phyloP scores from a whole-genome alignment of 2,888 invertebrate genomes.

The Rhogogaster chlorosoma region DNA sequence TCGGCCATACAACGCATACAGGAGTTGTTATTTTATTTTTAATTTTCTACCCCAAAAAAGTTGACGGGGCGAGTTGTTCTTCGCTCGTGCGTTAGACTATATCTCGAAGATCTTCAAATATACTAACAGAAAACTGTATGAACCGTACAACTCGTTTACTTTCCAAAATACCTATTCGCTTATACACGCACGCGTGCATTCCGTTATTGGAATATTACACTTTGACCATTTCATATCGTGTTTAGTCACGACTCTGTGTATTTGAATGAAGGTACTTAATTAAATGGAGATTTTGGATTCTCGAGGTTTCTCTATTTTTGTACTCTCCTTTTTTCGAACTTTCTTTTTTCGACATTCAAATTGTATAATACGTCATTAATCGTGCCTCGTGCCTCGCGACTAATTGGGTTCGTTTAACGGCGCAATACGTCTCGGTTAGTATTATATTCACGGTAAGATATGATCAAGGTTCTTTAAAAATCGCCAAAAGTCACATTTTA shows the following conservation, averaged over 20 bases:
- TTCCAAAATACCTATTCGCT: background rate
- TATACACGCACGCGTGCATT: background rate
- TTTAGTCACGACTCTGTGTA: background rate
- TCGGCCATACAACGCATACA: background rate
- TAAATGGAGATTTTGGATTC: background rate
- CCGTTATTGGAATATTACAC: conserved; percentile 11
- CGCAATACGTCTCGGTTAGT: background rate
- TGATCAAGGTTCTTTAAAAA: conserved; percentile 8
- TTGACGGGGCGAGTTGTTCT: background rate
- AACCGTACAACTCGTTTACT: conserved; percentile 30
- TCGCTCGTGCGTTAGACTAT: background rate
- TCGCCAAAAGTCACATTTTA: background rate
- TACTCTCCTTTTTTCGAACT: background rate
- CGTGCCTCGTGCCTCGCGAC: background rate
- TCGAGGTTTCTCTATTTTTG: background rate
- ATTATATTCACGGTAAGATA: background rate
- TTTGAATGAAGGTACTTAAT: background rate
- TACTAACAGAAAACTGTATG: background rate
- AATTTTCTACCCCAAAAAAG: conserved; percentile 26
- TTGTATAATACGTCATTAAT: background rate
- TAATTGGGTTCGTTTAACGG: conserved; percentile 21
- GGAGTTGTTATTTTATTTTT: conserved; percentile 34
- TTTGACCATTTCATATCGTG: background rate
- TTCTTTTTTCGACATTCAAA: background rate
- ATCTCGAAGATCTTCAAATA: background rate